Evolutionary conservation across 2,113 vertebrate genomes (phyloP).

Genomic region (Apeltes quadracus): DNA sequence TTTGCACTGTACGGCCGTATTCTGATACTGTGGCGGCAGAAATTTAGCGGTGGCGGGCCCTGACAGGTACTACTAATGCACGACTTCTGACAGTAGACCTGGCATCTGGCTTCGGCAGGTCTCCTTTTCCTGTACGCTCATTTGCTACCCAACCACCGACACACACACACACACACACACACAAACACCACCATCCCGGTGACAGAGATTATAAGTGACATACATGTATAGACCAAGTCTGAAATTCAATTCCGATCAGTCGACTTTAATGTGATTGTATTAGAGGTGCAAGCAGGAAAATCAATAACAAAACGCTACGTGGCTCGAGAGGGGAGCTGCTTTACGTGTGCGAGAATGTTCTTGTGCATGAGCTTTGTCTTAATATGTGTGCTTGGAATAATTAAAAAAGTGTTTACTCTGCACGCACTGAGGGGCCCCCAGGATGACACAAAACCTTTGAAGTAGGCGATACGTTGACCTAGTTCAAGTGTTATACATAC

Average conservation of each 20-base stretch:
- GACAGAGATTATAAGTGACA: conserved; percentile 52
- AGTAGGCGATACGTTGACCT: conserved; percentile 61
- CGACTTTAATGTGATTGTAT: conserved; percentile 65
- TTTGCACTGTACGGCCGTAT: too few species aligned
- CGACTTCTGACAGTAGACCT: not conserved
- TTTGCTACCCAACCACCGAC: not conserved
- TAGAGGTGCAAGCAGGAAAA: conserved; percentile 63
- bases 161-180: conserved; percentile 7
- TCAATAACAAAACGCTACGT: conserved; percentile 60
- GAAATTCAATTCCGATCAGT: conserved; percentile 69
- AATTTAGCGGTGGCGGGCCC: too few species aligned
- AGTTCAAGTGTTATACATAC: conserved; percentile 55
- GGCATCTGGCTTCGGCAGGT: not conserved
- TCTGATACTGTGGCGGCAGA: too few species aligned
- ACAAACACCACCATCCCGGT: conserved; percentile 2
- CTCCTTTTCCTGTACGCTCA: not conserved
- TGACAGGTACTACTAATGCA: not conserved
- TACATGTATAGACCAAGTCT: conserved; percentile 24
- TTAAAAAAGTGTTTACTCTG: conserved; percentile 33
- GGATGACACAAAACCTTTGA: conserved; percentile 58
- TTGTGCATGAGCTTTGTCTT: conserved; percentile 6
- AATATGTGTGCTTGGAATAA: conserved; percentile 18
- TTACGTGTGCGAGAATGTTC: conserved; percentile 5
- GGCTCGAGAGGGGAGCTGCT: conserved; percentile 29
- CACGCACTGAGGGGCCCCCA: conserved; percentile 7